phyloP scores from a whole-genome alignment of 2,888 invertebrate genomes.

The Agonopterix subpropinquella region DNA sequence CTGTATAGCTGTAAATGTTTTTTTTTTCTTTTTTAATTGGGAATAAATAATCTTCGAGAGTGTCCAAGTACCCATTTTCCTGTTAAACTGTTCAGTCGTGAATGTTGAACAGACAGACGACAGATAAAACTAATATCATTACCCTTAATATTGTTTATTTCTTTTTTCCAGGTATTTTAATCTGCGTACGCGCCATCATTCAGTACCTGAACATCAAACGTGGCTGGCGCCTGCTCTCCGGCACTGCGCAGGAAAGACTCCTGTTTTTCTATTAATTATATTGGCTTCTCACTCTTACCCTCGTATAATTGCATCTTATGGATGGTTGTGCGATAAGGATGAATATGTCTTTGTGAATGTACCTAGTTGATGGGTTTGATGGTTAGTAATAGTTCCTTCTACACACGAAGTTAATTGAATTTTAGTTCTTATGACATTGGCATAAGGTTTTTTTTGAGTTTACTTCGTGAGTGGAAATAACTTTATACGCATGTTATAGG shows the following conservation, averaged over 20 bases:
- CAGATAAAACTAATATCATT: too few relatives aligned
- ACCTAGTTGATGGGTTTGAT: slow-evolving; percentile 9
- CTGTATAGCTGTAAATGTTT: too few relatives aligned
- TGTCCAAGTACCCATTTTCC: too few relatives aligned
- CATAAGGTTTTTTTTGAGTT: too few relatives aligned
- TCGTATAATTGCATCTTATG: slow-evolving; percentile 19
- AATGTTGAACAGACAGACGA: too few relatives aligned
- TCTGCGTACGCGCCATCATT: slow-evolving; percentile 90
- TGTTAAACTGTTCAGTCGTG: too few relatives aligned
- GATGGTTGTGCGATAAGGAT: slow-evolving; percentile 30
- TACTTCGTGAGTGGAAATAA: too few relatives aligned
- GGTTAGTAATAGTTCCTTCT: slow-evolving; percentile 2
- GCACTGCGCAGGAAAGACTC: slow-evolving; percentile 90
- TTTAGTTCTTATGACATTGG: neutral
- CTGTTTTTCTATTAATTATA: slow-evolving; percentile 85
- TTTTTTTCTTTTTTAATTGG: too few relatives aligned
- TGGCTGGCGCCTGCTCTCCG: slow-evolving; percentile 90
- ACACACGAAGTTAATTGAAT: neutral
- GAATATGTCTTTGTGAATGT: slow-evolving; percentile 22
- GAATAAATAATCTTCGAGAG: too few relatives aligned
- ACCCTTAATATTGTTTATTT: neutral
- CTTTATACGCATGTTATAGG: too few relatives aligned
- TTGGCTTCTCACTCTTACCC: slow-evolving; percentile 28
- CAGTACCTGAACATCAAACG: slow-evolving; percentile 93
- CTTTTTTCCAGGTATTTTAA: slow-evolving; percentile 81